Conservation (phyloP, 2,797 vertebrate species). For the Helarctos malayanus region DNA sequence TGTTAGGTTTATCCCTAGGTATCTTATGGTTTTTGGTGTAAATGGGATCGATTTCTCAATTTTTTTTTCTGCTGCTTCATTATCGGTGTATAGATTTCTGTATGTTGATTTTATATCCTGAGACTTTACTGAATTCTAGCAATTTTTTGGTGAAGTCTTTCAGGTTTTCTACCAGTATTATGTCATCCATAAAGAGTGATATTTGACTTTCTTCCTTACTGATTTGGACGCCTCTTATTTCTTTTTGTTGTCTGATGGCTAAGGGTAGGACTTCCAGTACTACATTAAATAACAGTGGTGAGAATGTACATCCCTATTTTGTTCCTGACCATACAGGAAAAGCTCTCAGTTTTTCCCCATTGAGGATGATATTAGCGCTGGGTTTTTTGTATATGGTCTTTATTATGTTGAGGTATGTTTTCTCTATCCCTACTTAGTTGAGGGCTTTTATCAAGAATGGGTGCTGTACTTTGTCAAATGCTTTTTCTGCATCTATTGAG, state of each 20-base stretch:
- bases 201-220: background rate
- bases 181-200: background rate
- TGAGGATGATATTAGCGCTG: background rate
- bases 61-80: background rate
- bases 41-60: background rate
- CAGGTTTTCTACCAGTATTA: background rate
- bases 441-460: background rate
- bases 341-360: background rate
- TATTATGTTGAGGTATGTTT: background rate
- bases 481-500: background rate
- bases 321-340: background rate
- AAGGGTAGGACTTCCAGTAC: background rate
- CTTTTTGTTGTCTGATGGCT: background rate
- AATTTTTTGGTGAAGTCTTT: background rate
- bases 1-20: background rate
- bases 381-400: background rate
- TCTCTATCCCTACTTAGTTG: background rate
- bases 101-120: background rate
- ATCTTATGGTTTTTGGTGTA: background rate
- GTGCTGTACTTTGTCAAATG: background rate
- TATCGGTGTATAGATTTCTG: background rate
- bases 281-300: background rate
- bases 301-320: background rate
- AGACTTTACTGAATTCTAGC: background rate
- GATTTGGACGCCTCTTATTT: background rate